Percentiles rank a stretch among this genome's conserved stretches.
phyloP scores from a whole-genome alignment of 2,797 vertebrate genomes.

The Microhierax caerulescens region DNA sequence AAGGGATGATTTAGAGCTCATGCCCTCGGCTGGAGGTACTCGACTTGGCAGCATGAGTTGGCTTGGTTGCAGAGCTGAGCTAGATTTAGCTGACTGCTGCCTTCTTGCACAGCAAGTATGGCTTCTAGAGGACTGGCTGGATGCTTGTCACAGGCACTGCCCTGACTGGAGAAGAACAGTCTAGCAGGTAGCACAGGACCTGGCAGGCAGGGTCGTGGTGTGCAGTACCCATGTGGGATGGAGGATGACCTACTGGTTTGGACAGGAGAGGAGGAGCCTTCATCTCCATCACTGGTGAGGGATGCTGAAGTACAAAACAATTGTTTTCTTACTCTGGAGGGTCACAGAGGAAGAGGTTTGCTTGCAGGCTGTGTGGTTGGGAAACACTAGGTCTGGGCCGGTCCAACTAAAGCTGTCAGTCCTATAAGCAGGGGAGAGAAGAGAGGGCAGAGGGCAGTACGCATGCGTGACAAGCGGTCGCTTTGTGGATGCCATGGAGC shows the following conservation, averaged over 20 bases:
- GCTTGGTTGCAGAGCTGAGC: background rate
- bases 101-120: background rate
- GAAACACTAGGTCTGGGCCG: background rate
- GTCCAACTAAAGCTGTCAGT: background rate
- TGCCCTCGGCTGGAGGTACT: rapidly evolving
- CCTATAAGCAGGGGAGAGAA: background rate
- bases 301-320: background rate
- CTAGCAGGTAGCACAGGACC: background rate
- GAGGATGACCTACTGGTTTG: background rate
- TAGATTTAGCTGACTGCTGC: background rate
- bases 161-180: background rate
- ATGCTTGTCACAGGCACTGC: background rate
- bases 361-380: background rate
- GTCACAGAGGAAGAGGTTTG: background rate
- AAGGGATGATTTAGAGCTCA: background rate
- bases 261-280: background rate
- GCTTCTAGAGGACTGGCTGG: background rate
- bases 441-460: background rate
- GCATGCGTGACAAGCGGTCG: background rate
- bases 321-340: background rate
- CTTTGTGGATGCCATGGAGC: background rate
- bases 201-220: background rate
- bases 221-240: background rate
- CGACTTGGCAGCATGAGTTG: background rate
- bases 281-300: background rate